Percentiles rank a stretch among this genome's conserved stretches.
These are phyloP conservation scores for Dromaius novaehollandiae DNA, from an alignment of 2,113 vertebrate genomes.

Conservation along the genomic window DNA sequence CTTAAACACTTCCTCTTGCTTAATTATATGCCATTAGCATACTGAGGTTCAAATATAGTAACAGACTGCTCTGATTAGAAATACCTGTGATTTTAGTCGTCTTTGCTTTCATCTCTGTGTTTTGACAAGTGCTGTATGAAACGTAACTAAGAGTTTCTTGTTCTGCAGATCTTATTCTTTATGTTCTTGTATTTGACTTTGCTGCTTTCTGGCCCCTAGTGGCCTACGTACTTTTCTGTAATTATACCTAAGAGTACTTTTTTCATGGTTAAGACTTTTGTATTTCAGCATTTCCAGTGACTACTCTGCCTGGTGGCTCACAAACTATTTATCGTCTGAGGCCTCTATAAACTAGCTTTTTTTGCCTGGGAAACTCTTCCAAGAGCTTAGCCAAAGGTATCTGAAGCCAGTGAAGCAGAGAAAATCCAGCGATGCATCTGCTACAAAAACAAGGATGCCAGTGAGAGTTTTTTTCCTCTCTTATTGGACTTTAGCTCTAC, in stretches of 20 bases:
- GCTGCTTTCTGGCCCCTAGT: background rate
- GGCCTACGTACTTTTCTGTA: background rate
- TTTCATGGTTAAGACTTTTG: background rate
- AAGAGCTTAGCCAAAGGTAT: constrained; percentile 24
- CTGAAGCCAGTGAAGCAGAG: background rate
- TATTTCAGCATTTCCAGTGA: background rate
- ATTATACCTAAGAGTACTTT: background rate
- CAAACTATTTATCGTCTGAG: background rate
- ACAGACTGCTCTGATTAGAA: background rate
- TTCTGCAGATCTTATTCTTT: background rate
- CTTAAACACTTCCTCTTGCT: background rate
- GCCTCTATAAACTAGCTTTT: background rate
- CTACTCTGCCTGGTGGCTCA: background rate
- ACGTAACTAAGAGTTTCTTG: background rate
- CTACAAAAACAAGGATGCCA: background rate
- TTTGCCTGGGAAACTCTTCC: background rate
- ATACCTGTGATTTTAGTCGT: background rate
- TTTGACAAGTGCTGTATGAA: background rate
- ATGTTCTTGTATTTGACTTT: background rate
- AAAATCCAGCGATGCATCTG: constrained; percentile 21
- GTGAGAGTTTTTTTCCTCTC: background rate
- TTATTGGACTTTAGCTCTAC: constrained; percentile 2
- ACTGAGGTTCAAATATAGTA: background rate
- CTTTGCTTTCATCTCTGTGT: background rate
- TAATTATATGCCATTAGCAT: background rate